A percentile compares a stretch with the other conserved stretches of the same genome.
Conservation (phyloP, 2,113 vertebrate species). For the Xiphophorus maculatus region DNA sequence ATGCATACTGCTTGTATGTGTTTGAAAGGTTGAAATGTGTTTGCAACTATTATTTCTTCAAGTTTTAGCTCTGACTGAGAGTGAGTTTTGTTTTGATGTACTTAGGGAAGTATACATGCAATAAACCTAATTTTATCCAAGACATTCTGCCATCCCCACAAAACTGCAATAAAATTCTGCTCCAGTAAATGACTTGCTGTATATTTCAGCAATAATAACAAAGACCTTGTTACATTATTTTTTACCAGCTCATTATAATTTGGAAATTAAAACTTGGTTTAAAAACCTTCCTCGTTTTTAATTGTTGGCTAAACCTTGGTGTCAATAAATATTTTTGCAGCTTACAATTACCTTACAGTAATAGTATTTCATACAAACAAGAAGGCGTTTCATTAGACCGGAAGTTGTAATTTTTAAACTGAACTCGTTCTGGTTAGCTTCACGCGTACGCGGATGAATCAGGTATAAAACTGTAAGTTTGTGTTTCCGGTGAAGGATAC, state of each 20-base stretch:
- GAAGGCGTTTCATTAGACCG: too few relatives aligned
- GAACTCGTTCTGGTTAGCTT: too few relatives aligned
- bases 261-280: background rate
- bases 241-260: background rate
- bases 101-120: background rate
- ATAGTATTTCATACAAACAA: too few relatives aligned
- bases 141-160: background rate
- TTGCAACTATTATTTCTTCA: background rate
- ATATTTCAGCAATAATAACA: background rate
- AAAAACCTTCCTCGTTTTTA: too few relatives aligned
- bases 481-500: slow-evolving; percentile 58
- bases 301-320: too few relatives aligned
- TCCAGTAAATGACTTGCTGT: background rate
- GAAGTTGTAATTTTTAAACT: too few relatives aligned
- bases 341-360: too few relatives aligned
- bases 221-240: background rate
- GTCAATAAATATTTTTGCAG: too few relatives aligned
- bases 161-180: background rate
- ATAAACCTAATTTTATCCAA: background rate
- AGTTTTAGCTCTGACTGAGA: too few relatives aligned
- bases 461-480: slow-evolving; percentile 70
- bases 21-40: background rate
- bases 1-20: background rate
- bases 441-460: slow-evolving; percentile 31
- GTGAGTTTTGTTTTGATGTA: background rate